A percentile compares a stretch with the other conserved stretches of the same genome.
These are phyloP conservation scores for Nycticryphes semicollaris DNA, from an alignment of 2,113 vertebrate species.

Conservation along the genomic window DNA sequence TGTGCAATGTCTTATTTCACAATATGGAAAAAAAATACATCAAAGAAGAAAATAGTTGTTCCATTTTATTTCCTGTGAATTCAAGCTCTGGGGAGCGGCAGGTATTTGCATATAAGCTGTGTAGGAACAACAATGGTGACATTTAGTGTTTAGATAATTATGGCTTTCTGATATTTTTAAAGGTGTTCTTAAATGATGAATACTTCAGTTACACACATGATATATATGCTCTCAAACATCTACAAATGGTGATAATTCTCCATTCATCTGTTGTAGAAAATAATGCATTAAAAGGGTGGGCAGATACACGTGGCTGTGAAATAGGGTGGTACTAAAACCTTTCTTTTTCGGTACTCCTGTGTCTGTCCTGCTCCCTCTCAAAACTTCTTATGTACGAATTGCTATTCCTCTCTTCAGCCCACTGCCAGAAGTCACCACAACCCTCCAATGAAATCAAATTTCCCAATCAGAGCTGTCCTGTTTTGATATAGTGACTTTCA, in stretches of 20 bases:
- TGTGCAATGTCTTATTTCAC: background rate
- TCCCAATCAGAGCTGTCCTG: background rate
- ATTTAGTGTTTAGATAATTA: background rate
- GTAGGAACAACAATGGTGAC: background rate
- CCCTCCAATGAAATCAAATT: background rate
- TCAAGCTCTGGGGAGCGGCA: background rate
- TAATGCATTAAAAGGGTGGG: background rate
- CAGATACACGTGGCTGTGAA: background rate
- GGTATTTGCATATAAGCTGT: background rate
- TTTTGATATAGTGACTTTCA: background rate
- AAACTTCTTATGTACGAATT: background rate
- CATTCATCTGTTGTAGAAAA: background rate
- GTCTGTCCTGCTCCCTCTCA: background rate
- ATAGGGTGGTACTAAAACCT: background rate
- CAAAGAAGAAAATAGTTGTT: background rate
- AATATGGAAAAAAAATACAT: background rate
- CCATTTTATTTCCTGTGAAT: background rate
- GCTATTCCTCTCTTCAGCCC: background rate
- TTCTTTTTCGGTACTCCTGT: background rate
- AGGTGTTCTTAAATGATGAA: conserved; percentile 15
- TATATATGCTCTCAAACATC: background rate
- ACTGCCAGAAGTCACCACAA: background rate
- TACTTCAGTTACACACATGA: background rate
- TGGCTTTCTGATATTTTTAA: conserved; percentile 11
- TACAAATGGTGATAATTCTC: background rate